Evolutionary conservation across 2,797 vertebrate species (phyloP).

Genomic region (Bufotes viridis): DNA sequence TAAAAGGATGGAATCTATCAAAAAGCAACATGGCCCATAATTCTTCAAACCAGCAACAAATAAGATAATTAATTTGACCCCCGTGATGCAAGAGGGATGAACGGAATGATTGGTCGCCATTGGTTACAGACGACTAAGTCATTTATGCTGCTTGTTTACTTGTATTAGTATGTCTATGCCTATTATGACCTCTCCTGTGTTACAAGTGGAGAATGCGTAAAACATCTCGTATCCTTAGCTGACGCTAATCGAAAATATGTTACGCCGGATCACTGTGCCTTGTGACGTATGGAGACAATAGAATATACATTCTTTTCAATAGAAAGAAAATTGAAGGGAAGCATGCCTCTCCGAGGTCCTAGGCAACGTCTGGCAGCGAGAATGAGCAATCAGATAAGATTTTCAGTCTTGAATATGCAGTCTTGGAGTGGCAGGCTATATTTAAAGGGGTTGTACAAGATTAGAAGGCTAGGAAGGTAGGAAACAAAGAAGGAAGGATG

Average conservation of each 20-base stretch:
- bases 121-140: background rate
- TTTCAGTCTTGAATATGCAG: background rate
- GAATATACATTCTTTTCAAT: background rate
- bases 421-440: background rate
- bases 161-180: background rate
- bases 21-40: background rate
- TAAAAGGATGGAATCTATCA: background rate
- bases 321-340: slow-evolving; percentile 8
- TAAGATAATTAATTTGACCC: slow-evolving; percentile 12
- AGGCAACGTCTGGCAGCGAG: background rate
- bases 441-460: background rate
- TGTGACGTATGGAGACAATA: background rate
- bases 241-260: background rate
- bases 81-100: background rate
- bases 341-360: background rate
- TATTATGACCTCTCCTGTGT: background rate
- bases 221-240: background rate
- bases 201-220: background rate
- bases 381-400: slow-evolving; percentile 35
- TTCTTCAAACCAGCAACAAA: background rate
- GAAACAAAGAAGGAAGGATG: too few species aligned
- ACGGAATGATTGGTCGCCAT: background rate
- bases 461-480: background rate
- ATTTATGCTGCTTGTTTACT: background rate
- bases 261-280: background rate